These are phyloP conservation scores for Mus spicilegus DNA, from an alignment of 2,113 vertebrate species.

Conservation along the genomic window DNA sequence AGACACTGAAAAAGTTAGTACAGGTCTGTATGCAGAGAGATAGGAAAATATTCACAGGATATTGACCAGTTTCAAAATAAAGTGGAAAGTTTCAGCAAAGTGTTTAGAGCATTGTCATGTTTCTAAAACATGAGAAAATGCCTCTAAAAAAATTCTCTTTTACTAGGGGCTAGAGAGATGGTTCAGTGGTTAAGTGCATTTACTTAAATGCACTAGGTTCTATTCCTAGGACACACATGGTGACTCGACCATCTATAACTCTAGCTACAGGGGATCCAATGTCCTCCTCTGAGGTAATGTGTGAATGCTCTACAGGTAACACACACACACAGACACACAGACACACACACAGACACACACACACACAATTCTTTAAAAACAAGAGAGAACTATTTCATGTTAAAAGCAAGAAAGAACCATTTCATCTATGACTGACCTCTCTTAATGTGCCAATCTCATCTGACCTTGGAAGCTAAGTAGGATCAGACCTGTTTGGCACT, in stretches of 20 bases:
- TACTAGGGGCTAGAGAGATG: background rate
- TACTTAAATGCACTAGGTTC: background rate
- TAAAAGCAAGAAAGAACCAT: background rate
- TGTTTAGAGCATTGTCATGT: background rate
- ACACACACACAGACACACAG: no score
- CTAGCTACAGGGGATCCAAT: background rate
- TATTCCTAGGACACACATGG: background rate
- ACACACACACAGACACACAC: background rate
- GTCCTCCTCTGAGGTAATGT: background rate
- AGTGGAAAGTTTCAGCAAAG: background rate
- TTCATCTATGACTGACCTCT: background rate
- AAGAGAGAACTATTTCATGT: background rate
- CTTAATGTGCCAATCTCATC: background rate
- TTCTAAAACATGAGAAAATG: background rate
- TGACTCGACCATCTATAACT: background rate
- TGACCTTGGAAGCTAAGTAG: background rate
- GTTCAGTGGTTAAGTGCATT: background rate
- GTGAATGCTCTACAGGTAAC: background rate
- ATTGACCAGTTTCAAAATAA: background rate
- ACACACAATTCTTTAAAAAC: background rate
- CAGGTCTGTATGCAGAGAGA: background rate
- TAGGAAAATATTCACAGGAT: background rate
- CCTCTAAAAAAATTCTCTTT: background rate
- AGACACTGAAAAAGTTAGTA: conserved; percentile 3
- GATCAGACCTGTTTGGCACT: background rate